Conservation (phyloP, 1,140 invertebrate species). For the Bursaphelenchus mucronatus region DNA sequence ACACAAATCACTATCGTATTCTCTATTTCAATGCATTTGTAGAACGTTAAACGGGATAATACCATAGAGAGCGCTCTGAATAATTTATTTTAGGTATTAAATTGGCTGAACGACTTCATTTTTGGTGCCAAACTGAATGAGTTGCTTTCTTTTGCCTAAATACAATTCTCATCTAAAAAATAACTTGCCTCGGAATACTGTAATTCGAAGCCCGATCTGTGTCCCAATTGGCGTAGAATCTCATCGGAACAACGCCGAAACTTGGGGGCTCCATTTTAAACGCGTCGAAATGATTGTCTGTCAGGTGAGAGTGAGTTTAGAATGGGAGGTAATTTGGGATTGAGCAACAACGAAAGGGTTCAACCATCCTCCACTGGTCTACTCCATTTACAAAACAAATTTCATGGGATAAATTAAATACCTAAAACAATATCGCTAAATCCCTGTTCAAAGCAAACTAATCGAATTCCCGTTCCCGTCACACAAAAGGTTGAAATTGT, state of each 20-base stretch:
- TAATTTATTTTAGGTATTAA: slow-evolving; percentile 12
- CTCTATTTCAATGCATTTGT: slow-evolving; percentile 29
- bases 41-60: slow-evolving; percentile 27
- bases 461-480: too few relatives aligned
- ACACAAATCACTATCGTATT: slow-evolving; percentile 36
- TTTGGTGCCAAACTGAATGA: slow-evolving; percentile 7
- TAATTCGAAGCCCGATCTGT: slow-evolving; percentile 17
- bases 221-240: slow-evolving; percentile 46
- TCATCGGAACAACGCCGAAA: slow-evolving; percentile 37
- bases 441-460: too few relatives aligned
- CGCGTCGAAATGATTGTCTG: background rate
- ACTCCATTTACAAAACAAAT: too few relatives aligned
- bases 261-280: slow-evolving; percentile 5
- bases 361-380: too few relatives aligned
- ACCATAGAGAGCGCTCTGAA: slow-evolving; percentile 37
- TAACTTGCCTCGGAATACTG: slow-evolving; percentile 13
- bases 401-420: too few relatives aligned
- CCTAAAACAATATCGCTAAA: too few relatives aligned
- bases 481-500: too few relatives aligned
- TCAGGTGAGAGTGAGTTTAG: too few relatives aligned
- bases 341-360: too few relatives aligned
- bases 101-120: background rate
- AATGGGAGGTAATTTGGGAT: too few relatives aligned
- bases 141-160: slow-evolving; percentile 32
- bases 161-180: slow-evolving; percentile 30